Evolutionary conservation across 2,888 invertebrate species (phyloP).

Genomic region (Ferdinandea cuprea): DNA sequence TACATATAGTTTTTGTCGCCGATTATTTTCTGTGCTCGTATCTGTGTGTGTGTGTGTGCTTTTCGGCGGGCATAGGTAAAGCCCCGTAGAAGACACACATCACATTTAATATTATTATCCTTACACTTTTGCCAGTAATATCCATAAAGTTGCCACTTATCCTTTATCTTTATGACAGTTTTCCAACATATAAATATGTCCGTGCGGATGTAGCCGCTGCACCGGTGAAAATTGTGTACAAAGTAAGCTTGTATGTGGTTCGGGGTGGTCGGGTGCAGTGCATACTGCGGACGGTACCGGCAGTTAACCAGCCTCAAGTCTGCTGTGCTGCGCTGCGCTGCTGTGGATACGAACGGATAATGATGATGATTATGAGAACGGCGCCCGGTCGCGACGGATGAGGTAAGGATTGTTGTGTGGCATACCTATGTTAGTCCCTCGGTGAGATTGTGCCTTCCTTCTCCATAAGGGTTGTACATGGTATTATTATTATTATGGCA

Average conservation of each 20-base stretch:
- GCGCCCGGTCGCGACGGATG: slow-evolving; percentile 33
- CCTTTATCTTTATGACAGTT: slow-evolving; percentile 72
- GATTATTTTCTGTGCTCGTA: background rate
- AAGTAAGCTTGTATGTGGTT: background rate
- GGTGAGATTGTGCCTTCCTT: slow-evolving; percentile 14
- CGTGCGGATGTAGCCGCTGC: background rate
- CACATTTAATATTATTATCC: slow-evolving; percentile 73
- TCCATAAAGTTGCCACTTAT: slow-evolving; percentile 73
- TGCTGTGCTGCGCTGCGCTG: background rate
- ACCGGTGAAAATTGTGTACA: background rate
- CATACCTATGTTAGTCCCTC: slow-evolving; percentile 1
- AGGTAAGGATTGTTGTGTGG: slow-evolving; percentile 13
- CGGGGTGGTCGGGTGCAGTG: slow-evolving; percentile 32
- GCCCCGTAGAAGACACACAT: slow-evolving; percentile 47
- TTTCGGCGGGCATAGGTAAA: background rate
- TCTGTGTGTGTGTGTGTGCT: slow-evolving; percentile 17
- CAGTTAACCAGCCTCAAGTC: slow-evolving; percentile 37
- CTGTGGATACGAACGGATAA: slow-evolving; percentile 42
- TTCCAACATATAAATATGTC: slow-evolving; percentile 49
- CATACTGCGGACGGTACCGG: slow-evolving; percentile 2
- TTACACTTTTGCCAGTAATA: slow-evolving; percentile 72
- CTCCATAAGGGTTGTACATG: slow-evolving; percentile 34
- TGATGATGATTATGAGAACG: slow-evolving; percentile 62
- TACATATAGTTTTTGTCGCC: slow-evolving; percentile 45
- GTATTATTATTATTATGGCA: slow-evolving; percentile 42